phyloP scores from a whole-genome alignment of 2,888 invertebrate species.

The Bellardia bayeri region DNA sequence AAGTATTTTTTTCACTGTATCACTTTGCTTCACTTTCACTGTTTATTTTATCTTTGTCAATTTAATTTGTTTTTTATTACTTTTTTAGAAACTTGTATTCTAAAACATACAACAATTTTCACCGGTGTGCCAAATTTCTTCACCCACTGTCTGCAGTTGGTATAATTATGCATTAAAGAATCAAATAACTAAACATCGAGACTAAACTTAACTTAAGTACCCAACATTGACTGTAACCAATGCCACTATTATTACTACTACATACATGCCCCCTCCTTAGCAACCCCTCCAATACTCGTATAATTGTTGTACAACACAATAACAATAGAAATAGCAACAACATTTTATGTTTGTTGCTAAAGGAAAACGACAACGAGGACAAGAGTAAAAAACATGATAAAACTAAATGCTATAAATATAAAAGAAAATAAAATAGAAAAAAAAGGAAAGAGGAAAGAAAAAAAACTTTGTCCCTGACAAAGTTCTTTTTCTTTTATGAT shows the following conservation, averaged over 20 bases:
- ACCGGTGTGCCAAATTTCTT: background rate
- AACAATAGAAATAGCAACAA: conserved; percentile 39
- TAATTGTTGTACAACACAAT: conserved; percentile 25
- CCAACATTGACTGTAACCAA: conserved; percentile 48
- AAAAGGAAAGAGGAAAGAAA: conserved; percentile 1
- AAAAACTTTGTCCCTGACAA: conserved; percentile 57
- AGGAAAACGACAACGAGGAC: background rate
- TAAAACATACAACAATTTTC: too few species aligned
- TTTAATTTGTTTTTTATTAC: too few species aligned
- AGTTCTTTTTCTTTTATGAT: conserved; percentile 29
- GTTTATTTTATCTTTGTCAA: too few species aligned
- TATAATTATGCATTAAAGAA: background rate
- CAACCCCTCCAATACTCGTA: background rate
- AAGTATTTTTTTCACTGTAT: too few species aligned
- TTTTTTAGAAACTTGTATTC: too few species aligned
- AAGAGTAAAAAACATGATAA: conserved; percentile 24
- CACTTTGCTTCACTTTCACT: too few species aligned
- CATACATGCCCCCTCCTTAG: background rate
- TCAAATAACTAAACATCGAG: conserved; percentile 20
- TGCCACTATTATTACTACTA: conserved; percentile 22
- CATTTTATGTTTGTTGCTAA: conserved; percentile 30
- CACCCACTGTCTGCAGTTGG: background rate
- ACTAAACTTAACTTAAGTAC: conserved; percentile 45
- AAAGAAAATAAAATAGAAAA: conserved; percentile 24
- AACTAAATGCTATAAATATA: conserved; percentile 37